Percentiles rank a stretch among this genome's conserved stretches.
Conservation (phyloP, 2,888 invertebrate species). For the Drosophila nr. medialis region DNA sequence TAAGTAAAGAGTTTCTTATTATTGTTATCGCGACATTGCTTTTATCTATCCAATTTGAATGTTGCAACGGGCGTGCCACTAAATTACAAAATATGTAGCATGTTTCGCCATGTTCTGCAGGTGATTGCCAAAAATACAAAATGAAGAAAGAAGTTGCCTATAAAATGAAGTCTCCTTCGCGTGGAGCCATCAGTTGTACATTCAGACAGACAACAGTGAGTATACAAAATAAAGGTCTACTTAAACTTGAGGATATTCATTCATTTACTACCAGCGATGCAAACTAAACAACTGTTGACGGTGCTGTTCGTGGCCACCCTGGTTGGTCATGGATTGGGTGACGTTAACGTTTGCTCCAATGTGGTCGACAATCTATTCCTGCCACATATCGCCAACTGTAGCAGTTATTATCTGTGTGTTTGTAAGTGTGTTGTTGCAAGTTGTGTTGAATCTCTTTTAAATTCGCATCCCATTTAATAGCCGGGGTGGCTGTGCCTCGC, state of each 20-base stretch:
- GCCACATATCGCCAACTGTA: slow-evolving; percentile 62
- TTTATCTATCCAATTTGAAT: slow-evolving; percentile 58
- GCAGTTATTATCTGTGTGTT: slow-evolving; percentile 72
- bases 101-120: slow-evolving; percentile 26
- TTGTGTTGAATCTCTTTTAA: neutral
- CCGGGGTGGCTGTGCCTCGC: slow-evolving; percentile 47
- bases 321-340: slow-evolving; percentile 10
- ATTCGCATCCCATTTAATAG: slow-evolving; percentile 22
- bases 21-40: slow-evolving; percentile 10
- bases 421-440: slow-evolving; percentile 30
- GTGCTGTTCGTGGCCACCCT: slow-evolving; percentile 43
- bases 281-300: slow-evolving; percentile 25
- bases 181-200: slow-evolving; percentile 25
- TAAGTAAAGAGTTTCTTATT: slow-evolving; percentile 20
- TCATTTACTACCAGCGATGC: slow-evolving; percentile 40
- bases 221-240: neutral
- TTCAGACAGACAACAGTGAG: slow-evolving; percentile 33
- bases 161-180: slow-evolving; percentile 39
- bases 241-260: neutral
- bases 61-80: slow-evolving; percentile 8
- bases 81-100: slow-evolving; percentile 22
- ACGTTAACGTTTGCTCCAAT: slow-evolving; percentile 62
- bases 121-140: slow-evolving; percentile 39
- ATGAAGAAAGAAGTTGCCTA: slow-evolving; percentile 33
- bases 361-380: slow-evolving; percentile 68